These are phyloP conservation scores for Callinectes sapidus DNA, from an alignment of 2,888 invertebrate genomes.

Conservation along the genomic window DNA sequence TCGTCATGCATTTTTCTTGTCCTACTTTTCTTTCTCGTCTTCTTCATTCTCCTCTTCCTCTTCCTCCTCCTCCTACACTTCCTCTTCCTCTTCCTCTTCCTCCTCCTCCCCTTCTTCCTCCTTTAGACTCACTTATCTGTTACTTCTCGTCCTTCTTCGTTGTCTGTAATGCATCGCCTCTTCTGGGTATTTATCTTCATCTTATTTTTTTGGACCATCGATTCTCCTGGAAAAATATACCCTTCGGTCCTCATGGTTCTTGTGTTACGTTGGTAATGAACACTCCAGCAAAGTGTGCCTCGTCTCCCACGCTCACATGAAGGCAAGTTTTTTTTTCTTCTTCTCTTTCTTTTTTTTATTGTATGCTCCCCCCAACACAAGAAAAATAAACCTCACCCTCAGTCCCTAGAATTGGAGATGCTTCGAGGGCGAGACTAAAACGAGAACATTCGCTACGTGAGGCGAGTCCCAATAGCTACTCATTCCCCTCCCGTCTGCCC, in stretches of 20 bases:
- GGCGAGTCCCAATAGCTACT: neutral
- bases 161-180: neutral
- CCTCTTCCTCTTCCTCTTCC: neutral
- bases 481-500: neutral
- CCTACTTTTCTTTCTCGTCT: neutral
- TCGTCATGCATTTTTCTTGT: neutral
- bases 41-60: neutral
- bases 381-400: neutral
- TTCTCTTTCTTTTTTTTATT: neutral
- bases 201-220: neutral
- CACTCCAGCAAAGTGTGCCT: neutral
- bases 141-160: neutral
- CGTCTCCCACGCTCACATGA: neutral
- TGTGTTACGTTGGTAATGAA: neutral
- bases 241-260: neutral
- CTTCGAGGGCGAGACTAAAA: neutral
- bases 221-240: neutral
- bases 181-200: conserved; percentile 16
- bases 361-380: neutral
- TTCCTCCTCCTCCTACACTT: neutral
- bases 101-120: neutral
- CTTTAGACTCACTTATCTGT: neutral
- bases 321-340: neutral
- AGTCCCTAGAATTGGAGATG: neutral
- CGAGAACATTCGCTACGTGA: neutral